A percentile compares a stretch with the other conserved stretches of the same genome.
Evolutionary conservation across 1,140 invertebrate species (phyloP).

Genomic region (Caenorhabditis remanei): DNA sequence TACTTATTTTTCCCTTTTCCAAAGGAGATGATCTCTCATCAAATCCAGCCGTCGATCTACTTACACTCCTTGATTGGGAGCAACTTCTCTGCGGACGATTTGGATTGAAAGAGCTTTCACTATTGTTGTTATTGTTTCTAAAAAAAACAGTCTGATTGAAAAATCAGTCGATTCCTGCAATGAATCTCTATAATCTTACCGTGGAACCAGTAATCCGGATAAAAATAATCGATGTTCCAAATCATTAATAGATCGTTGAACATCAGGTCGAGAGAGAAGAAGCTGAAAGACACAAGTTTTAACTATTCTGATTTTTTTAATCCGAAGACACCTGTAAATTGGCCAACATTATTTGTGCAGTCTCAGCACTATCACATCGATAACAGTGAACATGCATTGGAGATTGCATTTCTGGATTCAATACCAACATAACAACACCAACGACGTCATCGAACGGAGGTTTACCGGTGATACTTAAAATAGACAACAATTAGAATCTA

Average conservation of each 20-base stretch:
- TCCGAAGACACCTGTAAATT: constrained; percentile 83
- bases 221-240: constrained; percentile 65
- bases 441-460: constrained; percentile 87
- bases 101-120: neutral
- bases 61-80: neutral
- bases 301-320: no score
- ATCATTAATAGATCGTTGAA: constrained; percentile 60
- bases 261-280: constrained; percentile 63
- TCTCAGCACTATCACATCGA: constrained; percentile 89
- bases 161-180: neutral
- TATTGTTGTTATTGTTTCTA: constrained; percentile 38
- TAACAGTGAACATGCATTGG: constrained; percentile 93
- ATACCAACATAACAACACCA: constrained; percentile 88
- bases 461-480: constrained; percentile 84
- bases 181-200: neutral
- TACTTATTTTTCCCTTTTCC: constrained; percentile 14
- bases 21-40: constrained; percentile 20
- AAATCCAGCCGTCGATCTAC: constrained; percentile 40
- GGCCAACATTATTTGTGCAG: constrained; percentile 86
- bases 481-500: neutral
- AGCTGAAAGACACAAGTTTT: constrained; percentile 49
- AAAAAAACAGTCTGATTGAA: neutral
- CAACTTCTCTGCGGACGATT: constrained; percentile 42
- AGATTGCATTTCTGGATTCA: constrained; percentile 90
- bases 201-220: constrained; percentile 57